Percentiles rank a stretch among this genome's conserved stretches.
phyloP scores from a whole-genome alignment of 1,140 invertebrate genomes.

The Danaus plexippus region DNA sequence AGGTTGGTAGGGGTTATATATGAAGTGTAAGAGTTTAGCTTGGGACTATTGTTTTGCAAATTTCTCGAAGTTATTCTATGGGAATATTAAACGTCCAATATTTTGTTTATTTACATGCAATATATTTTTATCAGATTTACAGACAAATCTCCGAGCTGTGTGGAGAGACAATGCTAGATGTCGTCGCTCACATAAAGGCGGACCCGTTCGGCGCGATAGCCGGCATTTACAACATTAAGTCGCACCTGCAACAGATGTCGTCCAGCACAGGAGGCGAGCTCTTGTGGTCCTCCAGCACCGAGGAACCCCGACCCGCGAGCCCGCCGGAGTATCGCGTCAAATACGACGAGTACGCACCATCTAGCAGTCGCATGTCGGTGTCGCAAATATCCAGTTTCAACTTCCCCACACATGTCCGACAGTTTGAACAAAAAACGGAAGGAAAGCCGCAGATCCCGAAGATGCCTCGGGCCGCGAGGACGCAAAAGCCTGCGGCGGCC shows the following conservation, averaged over 20 bases:
- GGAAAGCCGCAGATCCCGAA: conserved; percentile 11
- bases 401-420: conserved; percentile 6
- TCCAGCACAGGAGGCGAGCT: conserved; percentile 33
- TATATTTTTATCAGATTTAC: conserved; percentile 40
- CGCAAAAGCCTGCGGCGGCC: neutral
- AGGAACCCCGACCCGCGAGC: conserved; percentile 37
- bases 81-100: too few species aligned
- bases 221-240: conserved; percentile 59
- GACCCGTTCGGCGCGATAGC: conserved; percentile 54
- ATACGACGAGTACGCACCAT: conserved; percentile 24
- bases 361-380: conserved; percentile 11
- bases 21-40: neutral
- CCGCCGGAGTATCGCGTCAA: conserved; percentile 46
- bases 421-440: conserved; percentile 16
- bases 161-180: conserved; percentile 38
- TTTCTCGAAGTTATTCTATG: too few species aligned
- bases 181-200: conserved; percentile 47
- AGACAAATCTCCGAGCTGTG: conserved; percentile 49
- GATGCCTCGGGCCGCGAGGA: conserved; percentile 8
- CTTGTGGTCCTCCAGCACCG: conserved; percentile 43
- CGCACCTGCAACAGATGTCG: conserved; percentile 42
- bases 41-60: too few species aligned
- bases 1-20: conserved; percentile 25
- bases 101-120: too few species aligned
- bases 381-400: conserved; percentile 9